These are phyloP conservation scores for Pomacea maculata DNA, from an alignment of 1,140 invertebrate genomes.

Conservation along the genomic window DNA sequence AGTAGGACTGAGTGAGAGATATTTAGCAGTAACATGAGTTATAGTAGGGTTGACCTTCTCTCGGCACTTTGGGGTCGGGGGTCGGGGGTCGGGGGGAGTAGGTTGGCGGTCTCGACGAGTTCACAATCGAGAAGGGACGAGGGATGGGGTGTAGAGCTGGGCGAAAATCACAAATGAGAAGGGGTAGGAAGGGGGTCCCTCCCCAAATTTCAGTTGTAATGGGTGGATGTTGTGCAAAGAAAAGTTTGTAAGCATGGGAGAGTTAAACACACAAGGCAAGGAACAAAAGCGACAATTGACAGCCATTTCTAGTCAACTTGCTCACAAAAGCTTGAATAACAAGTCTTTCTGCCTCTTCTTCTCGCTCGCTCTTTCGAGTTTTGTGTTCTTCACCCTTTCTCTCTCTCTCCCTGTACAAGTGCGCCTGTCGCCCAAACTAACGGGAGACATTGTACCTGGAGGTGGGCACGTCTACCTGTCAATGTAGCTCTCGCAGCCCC, in stretches of 20 bases:
- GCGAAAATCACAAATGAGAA: too few relatives aligned
- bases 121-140: too few relatives aligned
- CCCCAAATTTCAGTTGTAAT: not conserved
- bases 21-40: not conserved
- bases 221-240: not conserved
- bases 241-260: constrained; percentile 5
- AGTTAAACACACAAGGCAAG: not conserved
- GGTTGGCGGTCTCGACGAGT: not conserved
- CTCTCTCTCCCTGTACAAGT: too few relatives aligned
- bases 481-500: too few relatives aligned
- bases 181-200: not conserved
- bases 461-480: too few relatives aligned
- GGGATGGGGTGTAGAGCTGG: too few relatives aligned
- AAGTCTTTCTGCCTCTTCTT: constrained; percentile 1
- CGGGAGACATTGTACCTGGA: too few relatives aligned
- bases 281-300: not conserved
- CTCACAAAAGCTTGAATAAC: constrained; percentile 11
- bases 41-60: constrained; percentile 1
- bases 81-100: not conserved
- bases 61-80: not conserved
- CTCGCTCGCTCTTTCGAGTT: not conserved
- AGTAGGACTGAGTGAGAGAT: too few relatives aligned
- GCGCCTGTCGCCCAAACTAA: too few relatives aligned
- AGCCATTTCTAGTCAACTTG: constrained; percentile 11
- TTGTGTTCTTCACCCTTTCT: not conserved